Base-by-base conservation (phyloP, 2,888 invertebrate species). In the Morpho helenor region DNA sequence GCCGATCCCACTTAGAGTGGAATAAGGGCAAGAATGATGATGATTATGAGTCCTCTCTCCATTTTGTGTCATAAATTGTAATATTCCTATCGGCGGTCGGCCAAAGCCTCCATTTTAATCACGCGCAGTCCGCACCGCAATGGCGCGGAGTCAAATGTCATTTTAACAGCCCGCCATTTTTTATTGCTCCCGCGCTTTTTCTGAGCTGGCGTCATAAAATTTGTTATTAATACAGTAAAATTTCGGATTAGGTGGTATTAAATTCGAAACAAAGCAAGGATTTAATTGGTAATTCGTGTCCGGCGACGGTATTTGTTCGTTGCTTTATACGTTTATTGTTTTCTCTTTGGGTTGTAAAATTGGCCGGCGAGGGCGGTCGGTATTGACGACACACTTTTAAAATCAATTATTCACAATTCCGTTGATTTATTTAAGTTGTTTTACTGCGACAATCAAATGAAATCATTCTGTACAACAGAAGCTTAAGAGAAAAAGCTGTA, bases 191-290 rank as follows among this genome's bases (percentile, higher is more conserved):
- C 81, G 82, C 77, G 75, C 77, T 81, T 82, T 78, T 75, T 77
- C 75, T 69, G 70, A 71, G 72, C 68, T 57, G 66, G 67, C 69
- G 69, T 85, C 86, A 78, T 88, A 89, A 88, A 88, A 78, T 76
- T 82, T 83, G 83, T 84, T 85, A 85, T 84, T 86, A 84, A 86
- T 87, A 82, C 87, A 87, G 84, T 87, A 81, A 87, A 88, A 86
- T 87, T 87, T 88, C 81, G 77, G 86, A 86, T 87, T 87, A 85
- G 83, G 80, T 84, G 77, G 81, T 83, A 84, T 87, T 85, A 82
- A 85, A 87, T 84, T 84, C 77, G 84, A 84, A 87, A 88, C 86
- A 87, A 87, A 83, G 84, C 85, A 77, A 80, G 78, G 82, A 82
- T 87, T 88, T 87, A 85, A 87, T 88, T 87, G 85, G 84, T 77